Base-by-base conservation (phyloP, 2,888 invertebrate genomes). In the Athripsodes cinereus region DNA sequence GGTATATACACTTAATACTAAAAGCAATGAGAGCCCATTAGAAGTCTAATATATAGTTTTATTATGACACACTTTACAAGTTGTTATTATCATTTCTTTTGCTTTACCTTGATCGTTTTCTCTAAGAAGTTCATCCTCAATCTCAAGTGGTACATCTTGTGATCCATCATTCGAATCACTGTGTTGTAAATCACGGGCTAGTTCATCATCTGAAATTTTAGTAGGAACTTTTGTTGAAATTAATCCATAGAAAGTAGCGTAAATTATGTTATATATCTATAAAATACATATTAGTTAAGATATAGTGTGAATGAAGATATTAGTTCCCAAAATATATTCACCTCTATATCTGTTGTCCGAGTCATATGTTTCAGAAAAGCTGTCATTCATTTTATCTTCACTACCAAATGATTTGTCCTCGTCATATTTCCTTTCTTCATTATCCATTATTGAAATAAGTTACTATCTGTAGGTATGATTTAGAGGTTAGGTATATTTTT, bases 141-240 rank as follows among this genome's bases (percentile, higher is more conserved):
- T 71, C 67, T 79, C 79, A 56, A 78, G 65, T 1, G 79, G 77
- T 64, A 78, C 75, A 62, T 79, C 79, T 65, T 75, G 75, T 18
- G 72, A 72, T 65, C 77, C 78, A 22, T 78, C 79, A 67, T 78
- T 78, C 2, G 77, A 78, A 65, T 78, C 78, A 65, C 78, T 78
- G 57, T 78, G 78, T 40, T 79, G 78, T 54, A 79, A 65, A 66
- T 78, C 79, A 53, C 72, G 71, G 16, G 72, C 76, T 51, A 79
- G 65, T 64, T 78, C 79, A 57, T 76, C 76, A 62, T 78, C 79
- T 78, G 65, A 2, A 44, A 44, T 44, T n/a, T 26, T 26, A 26
- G 10, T 26, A 26, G 48, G 22, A 48, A 19, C 13, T 16, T 48
- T 18, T 26, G 26, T 26, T 26, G 26, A 6, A 26, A n/a, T n/a